A percentile compares a stretch with the other conserved stretches of the same genome.
These are phyloP conservation scores for Phyllopteryx taeniolatus DNA, from an alignment of 2,113 vertebrate genomes.

Conservation along the genomic window DNA sequence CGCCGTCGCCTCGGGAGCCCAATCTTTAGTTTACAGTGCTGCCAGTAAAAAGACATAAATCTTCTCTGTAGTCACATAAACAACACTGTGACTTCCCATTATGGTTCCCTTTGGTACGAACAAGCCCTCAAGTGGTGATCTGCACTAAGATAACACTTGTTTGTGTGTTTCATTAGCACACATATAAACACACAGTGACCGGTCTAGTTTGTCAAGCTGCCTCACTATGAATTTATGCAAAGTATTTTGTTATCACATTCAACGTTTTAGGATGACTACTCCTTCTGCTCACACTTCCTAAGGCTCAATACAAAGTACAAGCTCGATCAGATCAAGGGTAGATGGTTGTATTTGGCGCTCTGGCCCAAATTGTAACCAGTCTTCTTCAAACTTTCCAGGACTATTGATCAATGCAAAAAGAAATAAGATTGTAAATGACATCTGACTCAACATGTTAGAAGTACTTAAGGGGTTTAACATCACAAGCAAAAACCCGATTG, in stretches of 20 bases:
- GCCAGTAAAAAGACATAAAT: constrained; percentile 21
- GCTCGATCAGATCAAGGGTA: background rate
- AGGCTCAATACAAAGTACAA: background rate
- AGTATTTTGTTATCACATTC: background rate
- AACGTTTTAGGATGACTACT: background rate
- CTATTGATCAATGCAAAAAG: no score
- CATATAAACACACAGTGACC: background rate
- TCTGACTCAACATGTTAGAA: background rate
- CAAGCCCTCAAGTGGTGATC: constrained; percentile 24
- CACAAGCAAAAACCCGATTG: background rate
- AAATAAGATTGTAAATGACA: no score
- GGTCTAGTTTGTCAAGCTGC: background rate
- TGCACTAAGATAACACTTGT: constrained; percentile 3
- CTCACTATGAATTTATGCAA: background rate
- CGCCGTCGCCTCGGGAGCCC: constrained; percentile 28
- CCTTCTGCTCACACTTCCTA: background rate
- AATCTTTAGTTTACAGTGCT: constrained; percentile 30
- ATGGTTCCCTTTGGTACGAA: constrained; percentile 19
- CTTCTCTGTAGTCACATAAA: constrained; percentile 26
- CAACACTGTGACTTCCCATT: constrained; percentile 16
- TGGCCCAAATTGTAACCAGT: background rate
- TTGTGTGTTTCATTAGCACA: constrained; percentile 1
- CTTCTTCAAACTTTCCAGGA: no score
- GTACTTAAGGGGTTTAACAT: background rate
- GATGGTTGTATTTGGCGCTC: background rate